A percentile compares a stretch with the other conserved stretches of the same genome.
phyloP scores from a whole-genome alignment of 2,888 invertebrate genomes.

The Agriopis leucophaearia region DNA sequence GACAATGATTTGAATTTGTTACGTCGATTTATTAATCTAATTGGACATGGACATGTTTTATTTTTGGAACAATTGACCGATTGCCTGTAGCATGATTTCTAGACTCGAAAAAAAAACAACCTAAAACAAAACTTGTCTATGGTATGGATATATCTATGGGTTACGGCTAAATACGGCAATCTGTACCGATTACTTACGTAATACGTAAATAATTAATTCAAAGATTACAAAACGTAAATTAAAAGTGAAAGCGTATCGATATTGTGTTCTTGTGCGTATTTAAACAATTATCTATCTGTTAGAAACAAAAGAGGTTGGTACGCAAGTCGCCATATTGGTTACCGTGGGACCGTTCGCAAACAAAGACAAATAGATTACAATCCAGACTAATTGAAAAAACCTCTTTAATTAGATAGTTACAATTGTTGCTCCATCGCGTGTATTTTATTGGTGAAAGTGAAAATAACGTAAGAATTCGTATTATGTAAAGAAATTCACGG shows the following conservation, averaged over 20 bases:
- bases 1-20: constrained; percentile 70
- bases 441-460: constrained; percentile 45
- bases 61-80: constrained; percentile 32
- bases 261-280: constrained; percentile 59
- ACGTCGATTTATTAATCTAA: constrained; percentile 55
- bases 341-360: constrained; percentile 60
- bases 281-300: constrained; percentile 67
- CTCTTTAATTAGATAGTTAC: constrained; percentile 47
- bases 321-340: constrained; percentile 42
- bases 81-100: constrained; percentile 10
- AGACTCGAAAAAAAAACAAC: background rate
- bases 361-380: constrained; percentile 39
- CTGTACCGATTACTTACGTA: constrained; percentile 5
- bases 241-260: constrained; percentile 71
- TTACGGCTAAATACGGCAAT: no score
- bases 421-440: constrained; percentile 31
- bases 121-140: constrained; percentile 6
- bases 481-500: constrained; percentile 43
- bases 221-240: constrained; percentile 64
- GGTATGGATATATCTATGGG: no score
- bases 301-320: constrained; percentile 44
- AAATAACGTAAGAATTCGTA: constrained; percentile 45
- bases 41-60: constrained; percentile 53
- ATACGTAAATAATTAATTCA: constrained; percentile 22
- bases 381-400: constrained; percentile 41